A percentile compares a stretch with the other conserved stretches of the same genome.
Conservation (phyloP, 1,140 invertebrate genomes). For the Heliothis virescens region DNA sequence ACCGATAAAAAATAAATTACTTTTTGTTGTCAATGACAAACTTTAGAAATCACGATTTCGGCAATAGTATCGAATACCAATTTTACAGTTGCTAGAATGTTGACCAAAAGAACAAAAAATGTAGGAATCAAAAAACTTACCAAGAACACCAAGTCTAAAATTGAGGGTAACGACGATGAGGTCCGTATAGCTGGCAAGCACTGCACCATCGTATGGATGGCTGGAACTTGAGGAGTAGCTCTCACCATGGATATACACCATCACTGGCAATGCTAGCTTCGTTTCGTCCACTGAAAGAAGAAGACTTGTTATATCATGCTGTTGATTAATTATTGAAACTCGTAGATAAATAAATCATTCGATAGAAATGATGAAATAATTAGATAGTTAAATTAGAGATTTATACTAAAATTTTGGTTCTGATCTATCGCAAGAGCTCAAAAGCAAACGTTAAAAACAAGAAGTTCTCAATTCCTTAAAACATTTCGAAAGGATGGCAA, state of each 20-base stretch:
- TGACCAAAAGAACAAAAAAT: no score
- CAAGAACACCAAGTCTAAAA: constrained; percentile 97
- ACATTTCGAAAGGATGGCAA: no score
- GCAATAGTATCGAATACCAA: no score
- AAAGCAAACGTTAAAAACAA: no score
- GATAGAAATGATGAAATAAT: neutral
- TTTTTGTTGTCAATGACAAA: no score
- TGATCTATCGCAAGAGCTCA: no score
- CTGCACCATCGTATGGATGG: constrained; percentile 97
- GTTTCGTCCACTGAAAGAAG: constrained; percentile 79
- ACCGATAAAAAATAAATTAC: no score
- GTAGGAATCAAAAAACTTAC: constrained; percentile 85
- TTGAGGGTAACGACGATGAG: constrained; percentile 98
- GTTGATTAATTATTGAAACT: neutral
- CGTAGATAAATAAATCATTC: neutral
- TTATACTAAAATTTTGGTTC: no score
- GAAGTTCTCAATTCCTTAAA: no score
- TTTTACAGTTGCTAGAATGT: no score
- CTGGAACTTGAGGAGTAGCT: constrained; percentile 97
- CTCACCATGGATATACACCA: constrained; percentile 98
- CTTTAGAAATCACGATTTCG: no score
- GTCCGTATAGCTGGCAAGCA: constrained; percentile 95
- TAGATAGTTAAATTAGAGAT: no score
- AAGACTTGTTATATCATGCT: constrained; percentile 12
- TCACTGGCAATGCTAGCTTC: constrained; percentile 91